These are phyloP conservation scores for Nycteola revayana DNA, from an alignment of 2,888 invertebrate genomes.

Conservation along the genomic window DNA sequence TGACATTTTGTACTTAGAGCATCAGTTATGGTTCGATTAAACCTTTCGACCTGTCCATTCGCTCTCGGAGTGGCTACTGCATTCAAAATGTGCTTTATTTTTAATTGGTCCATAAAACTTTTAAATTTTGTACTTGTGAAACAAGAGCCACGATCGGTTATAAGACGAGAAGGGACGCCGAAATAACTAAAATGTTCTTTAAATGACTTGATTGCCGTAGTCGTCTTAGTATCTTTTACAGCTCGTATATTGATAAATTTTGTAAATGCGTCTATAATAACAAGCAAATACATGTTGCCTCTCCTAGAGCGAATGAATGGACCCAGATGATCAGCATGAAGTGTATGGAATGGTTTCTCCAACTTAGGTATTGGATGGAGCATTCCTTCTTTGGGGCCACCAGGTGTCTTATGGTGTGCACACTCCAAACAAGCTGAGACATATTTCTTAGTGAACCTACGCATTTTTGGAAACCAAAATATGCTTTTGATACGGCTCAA, in stretches of 20 bases:
- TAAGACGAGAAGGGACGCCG: background rate
- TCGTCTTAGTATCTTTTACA: conserved; percentile 2
- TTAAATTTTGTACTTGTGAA: conserved; percentile 1
- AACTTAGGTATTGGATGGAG: conserved; percentile 23
- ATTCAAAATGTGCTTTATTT: conserved; percentile 3
- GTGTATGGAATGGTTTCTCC: conserved; percentile 16
- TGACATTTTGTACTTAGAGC: background rate
- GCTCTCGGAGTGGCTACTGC: conserved; percentile 11
- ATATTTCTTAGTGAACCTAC: conserved; percentile 17
- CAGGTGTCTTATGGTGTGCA: conserved; percentile 14
- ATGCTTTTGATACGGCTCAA: background rate
- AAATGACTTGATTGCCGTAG: conserved; percentile 1
- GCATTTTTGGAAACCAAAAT: conserved; percentile 21
- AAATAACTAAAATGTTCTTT: conserved; percentile 1
- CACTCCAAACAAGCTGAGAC: conserved; percentile 17
- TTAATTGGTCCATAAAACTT: background rate
- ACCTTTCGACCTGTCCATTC: conserved; percentile 6
- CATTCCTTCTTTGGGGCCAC: conserved; percentile 14
- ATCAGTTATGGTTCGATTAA: conserved; percentile 1
- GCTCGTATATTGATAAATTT: conserved; percentile 2
- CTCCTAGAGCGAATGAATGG: conserved; percentile 7
- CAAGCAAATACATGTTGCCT: conserved; percentile 6
- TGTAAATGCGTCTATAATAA: conserved; percentile 6
- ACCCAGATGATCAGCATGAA: conserved; percentile 6
- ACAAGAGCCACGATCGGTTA: conserved; percentile 1